These are phyloP conservation scores for Drosophila percnosoma DNA, from an alignment of 2,888 invertebrate genomes.

Conservation along the genomic window DNA sequence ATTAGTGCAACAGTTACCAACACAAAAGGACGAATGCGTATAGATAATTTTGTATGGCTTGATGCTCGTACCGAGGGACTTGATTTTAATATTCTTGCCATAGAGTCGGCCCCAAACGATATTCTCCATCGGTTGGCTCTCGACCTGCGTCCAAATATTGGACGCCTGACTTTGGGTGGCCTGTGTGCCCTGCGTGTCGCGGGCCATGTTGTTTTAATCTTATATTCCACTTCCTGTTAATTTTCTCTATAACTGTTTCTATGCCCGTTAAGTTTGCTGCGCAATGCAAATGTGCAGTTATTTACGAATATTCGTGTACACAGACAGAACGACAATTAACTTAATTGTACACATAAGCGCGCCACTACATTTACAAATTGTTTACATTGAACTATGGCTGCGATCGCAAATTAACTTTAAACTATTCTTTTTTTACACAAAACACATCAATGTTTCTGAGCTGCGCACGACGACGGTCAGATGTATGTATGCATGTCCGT, in stretches of 20 bases:
- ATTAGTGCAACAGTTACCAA: constrained; percentile 77
- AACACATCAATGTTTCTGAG: constrained; percentile 27
- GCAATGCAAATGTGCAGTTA: constrained; percentile 67
- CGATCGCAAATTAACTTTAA: constrained; percentile 16
- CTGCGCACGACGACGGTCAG: constrained; percentile 23
- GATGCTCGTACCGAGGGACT: constrained; percentile 83
- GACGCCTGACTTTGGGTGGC: constrained; percentile 83
- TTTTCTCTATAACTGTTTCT: constrained; percentile 35
- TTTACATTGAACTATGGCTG: constrained; percentile 36
- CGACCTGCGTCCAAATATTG: constrained; percentile 82
- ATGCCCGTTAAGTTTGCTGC: constrained; percentile 44
- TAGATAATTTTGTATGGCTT: constrained; percentile 76
- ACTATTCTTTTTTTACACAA: constrained; percentile 29
- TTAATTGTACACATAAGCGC: constrained; percentile 2
- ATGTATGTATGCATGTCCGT: background rate
- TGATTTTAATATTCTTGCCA: constrained; percentile 83
- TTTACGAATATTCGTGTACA: constrained; percentile 21
- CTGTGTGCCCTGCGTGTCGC: constrained; percentile 77
- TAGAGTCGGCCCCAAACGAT: constrained; percentile 84
- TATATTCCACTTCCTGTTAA: constrained; percentile 3
- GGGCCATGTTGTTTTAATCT: constrained; percentile 70
- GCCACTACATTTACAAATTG: constrained; percentile 16
- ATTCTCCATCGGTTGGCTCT: constrained; percentile 83
- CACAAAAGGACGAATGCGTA: constrained; percentile 78
- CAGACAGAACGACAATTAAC: constrained; percentile 5